A percentile compares a stretch with the other conserved stretches of the same genome.
Evolutionary conservation across 64 coral and sea anemone genomes (phyloP).

Genomic region (Acropora yongei): DNA sequence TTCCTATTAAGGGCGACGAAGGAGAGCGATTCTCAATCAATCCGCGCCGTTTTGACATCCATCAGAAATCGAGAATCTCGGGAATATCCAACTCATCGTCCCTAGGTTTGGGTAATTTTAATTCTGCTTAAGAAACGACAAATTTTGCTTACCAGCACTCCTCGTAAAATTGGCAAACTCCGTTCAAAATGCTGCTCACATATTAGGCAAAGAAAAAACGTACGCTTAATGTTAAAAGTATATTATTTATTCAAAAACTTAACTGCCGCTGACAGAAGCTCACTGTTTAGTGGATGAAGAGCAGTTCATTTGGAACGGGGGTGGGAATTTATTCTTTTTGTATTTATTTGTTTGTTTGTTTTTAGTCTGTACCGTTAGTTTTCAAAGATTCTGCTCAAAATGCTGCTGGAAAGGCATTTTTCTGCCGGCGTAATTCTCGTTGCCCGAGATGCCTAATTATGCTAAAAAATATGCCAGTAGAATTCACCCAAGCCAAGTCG

Average conservation of each 20-base stretch:
- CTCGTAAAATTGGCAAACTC: constrained; percentile 28
- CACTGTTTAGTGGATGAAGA: constrained; percentile 22
- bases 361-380: constrained; percentile 25
- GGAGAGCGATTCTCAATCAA: constrained; percentile 20
- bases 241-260: constrained; percentile 34
- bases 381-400: constrained; percentile 18
- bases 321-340: constrained; percentile 11
- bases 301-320: constrained; percentile 4
- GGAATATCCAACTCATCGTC: constrained; percentile 19
- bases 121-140: constrained; percentile 10
- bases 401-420: constrained; percentile 23
- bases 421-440: constrained; percentile 24
- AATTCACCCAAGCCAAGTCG: constrained; percentile 28
- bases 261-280: constrained; percentile 30
- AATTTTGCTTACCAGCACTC: constrained; percentile 34
- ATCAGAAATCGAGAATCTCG: constrained; percentile 32
- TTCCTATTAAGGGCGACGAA: constrained; percentile 15
- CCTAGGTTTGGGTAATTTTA: constrained; percentile 19
- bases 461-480: constrained; percentile 13
- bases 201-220: not conserved
- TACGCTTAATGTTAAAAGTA: constrained; percentile 30
- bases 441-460: constrained; percentile 29
- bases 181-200: constrained; percentile 22
- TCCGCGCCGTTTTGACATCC: constrained; percentile 12
- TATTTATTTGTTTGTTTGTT: constrained; percentile 10